Base-by-base conservation (phyloP, 1,140 invertebrate genomes). In the Bombus vancouverensis region DNA sequence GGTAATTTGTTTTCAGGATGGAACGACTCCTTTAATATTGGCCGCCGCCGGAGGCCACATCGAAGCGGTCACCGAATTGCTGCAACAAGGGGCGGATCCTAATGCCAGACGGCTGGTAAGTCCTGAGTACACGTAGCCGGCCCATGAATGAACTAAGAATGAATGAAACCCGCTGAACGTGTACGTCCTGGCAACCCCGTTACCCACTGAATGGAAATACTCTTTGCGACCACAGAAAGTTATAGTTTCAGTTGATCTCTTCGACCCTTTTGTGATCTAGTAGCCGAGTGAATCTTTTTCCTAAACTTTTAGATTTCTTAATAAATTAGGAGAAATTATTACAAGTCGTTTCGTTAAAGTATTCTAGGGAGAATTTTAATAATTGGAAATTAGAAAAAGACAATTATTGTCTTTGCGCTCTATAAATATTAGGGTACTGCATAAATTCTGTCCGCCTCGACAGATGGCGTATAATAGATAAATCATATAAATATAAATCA, bases 11-110 rank as follows among this genome's bases (percentile, higher is more conserved):
- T 95, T 94, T 15, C 94, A 99, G 98, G 98, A 99, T 95, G 98
- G 98, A 72, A 99, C 98, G 37, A 99, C 98, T 28, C 98, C 98
- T 15, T 96, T 99, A 74, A 98, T 99, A 92, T 96, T 99, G 89
- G 97, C 98, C 37, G 97, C 98, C 8, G 98, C 98, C 34, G 98
- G 98, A 94, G 98, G 98, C 5, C 98, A 99, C 94, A 96, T 97
- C 77, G 97, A 98, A 39, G 98, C 98, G 94, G 98, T 98, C 12
- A 95, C 96, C 90, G 98, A 99, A 95, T 95, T 99, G 83, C 94
- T 99, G 80, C 97, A 98, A 88, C 98, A 99, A 95, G 98, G 98
- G 76, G 98, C 98, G 4, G 97, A 99, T 96, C 96, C 98, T 3
- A 96, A 97, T 91, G 96, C 97, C 53, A 96, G 97, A 89, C 96